Base-by-base conservation (phyloP, 2,797 vertebrate genomes). In the Anguilla megastoma region DNA sequence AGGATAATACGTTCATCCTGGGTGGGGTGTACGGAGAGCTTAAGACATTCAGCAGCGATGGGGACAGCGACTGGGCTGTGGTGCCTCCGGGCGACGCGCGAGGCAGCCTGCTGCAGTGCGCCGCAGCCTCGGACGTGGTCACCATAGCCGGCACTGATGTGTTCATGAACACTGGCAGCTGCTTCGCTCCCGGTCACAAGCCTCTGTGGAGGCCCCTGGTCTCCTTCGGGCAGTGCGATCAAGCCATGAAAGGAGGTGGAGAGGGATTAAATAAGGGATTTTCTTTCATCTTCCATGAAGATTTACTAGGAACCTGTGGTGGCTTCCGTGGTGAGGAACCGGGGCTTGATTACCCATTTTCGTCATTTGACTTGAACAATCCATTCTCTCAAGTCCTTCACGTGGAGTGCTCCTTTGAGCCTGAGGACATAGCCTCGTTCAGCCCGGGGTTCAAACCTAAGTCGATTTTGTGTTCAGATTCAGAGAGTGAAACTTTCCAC, bases 201-300 rank as follows among this genome's bases (percentile, higher is more conserved):
- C 98, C 97, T 88, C 94, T 99, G 83, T 99, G 98, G 99, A 97
- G 97, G 92, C 98, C 98, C 0, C 96, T 98, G 6, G 96, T 98
- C 89, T 98, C 98, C 14, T 97, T 99, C 90, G 98, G 97, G 88
- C 98, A 98, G 95, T 97, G 94, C 0, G 97, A 98, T 87, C 97
- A 96, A 90, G 95, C 96, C 36, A 96, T 96, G 90, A 96, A 94
- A 87, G 96, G 96, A 92, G 94, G 97, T n/a, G 97, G 97, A 88
- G 97, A 97, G 0, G 97, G 97, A 92, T 95, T 98, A 91, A 98
- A 97, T 95, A 98, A 98, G 95, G 98, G 98, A 87, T 99, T 99
- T 96, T 99, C 98, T 94, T 98, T 99, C 93, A 98, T 99, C 97
- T 99, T 99, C 97, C 98, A 97, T 97, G 99, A 99, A 98, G 98